These are phyloP conservation scores for Crotalus horridus DNA, from an alignment of 2,113 vertebrate species.

Conservation along the genomic window DNA sequence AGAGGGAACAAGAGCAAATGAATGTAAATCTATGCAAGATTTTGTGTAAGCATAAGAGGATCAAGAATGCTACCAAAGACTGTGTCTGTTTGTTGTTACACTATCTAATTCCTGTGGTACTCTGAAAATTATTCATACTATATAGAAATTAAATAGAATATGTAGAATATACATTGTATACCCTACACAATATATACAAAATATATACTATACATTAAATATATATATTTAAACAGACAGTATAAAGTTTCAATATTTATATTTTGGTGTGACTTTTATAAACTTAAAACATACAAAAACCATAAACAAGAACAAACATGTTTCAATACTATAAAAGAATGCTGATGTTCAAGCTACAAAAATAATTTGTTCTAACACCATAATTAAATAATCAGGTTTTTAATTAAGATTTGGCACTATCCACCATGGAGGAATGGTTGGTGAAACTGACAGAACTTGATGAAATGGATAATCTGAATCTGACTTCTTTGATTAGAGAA, in stretches of 20 bases:
- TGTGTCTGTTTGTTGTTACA: neutral
- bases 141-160: neutral
- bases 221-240: neutral
- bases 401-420: neutral
- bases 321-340: neutral
- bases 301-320: neutral
- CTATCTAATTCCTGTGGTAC: neutral
- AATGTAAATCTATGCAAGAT: neutral
- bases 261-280: neutral
- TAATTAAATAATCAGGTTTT: neutral
- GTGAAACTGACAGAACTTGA: neutral
- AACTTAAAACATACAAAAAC: neutral
- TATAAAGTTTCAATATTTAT: neutral
- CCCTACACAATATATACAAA: neutral
- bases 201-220: neutral
- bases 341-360: neutral
- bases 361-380: neutral
- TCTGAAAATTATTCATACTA: neutral
- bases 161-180: neutral
- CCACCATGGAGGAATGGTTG: neutral
- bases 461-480: neutral
- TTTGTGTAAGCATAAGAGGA: neutral
- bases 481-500: neutral
- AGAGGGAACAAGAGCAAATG: neutral
- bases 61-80: neutral